These are phyloP conservation scores for Drosophila diplacantha DNA, from an alignment of 2,888 invertebrate genomes.

Conservation along the genomic window DNA sequence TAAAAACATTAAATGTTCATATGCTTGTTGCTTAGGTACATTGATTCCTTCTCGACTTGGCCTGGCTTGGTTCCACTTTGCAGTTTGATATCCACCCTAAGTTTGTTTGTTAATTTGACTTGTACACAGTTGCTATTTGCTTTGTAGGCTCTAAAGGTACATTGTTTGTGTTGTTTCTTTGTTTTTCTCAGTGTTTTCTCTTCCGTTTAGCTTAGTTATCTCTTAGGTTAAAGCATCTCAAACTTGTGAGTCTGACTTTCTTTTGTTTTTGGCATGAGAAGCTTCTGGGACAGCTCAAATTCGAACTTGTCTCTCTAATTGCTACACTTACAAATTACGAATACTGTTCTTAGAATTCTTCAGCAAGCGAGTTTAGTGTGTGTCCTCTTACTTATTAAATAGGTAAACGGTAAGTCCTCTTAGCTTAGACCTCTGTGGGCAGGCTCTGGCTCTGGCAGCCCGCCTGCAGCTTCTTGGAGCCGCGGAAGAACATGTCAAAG, in stretches of 20 bases:
- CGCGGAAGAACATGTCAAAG: constrained; percentile 76
- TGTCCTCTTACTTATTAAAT: constrained; percentile 10
- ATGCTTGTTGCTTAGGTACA: constrained; percentile 63
- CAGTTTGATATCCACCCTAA: constrained; percentile 50
- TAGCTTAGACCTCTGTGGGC: constrained; percentile 75
- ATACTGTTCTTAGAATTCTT: constrained; percentile 72
- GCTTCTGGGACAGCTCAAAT: constrained; percentile 63
- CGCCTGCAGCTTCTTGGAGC: constrained; percentile 76
- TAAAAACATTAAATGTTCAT: constrained; percentile 42
- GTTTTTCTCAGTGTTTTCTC: constrained; percentile 17
- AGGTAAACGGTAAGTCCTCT: constrained; percentile 15
- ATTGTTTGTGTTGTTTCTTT: constrained; percentile 32
- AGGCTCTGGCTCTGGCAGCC: constrained; percentile 64
- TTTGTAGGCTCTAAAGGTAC: constrained; percentile 29
- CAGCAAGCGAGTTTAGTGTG: constrained; percentile 59
- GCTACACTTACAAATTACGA: constrained; percentile 59
- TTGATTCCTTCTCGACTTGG: constrained; percentile 57
- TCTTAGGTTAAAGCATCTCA: constrained; percentile 34
- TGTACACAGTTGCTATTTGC: constrained; percentile 38
- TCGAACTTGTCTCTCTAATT: constrained; percentile 44
- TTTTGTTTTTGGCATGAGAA: constrained; percentile 66
- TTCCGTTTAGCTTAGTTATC: constrained; percentile 11
- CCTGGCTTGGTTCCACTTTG: constrained; percentile 68
- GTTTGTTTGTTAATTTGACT: constrained; percentile 45
- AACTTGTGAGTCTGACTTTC: constrained; percentile 35